Conservation (phyloP, 1,140 invertebrate species). For the Drosophila kikkawai region DNA sequence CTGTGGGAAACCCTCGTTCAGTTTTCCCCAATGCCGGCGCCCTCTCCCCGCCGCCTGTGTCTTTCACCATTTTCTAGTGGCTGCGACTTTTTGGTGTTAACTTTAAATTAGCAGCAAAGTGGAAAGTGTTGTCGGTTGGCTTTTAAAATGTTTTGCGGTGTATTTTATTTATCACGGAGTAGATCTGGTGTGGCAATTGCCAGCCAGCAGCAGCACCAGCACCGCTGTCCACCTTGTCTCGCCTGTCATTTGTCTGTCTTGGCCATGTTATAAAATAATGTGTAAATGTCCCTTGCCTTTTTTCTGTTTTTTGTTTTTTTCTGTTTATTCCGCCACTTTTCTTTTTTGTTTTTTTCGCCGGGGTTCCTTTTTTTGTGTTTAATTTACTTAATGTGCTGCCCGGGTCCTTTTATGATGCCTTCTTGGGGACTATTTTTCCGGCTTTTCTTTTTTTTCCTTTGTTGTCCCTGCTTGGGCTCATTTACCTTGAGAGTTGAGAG, state of each 20-base stretch:
- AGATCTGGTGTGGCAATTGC: constrained; percentile 66
- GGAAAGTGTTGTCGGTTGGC: constrained; percentile 83
- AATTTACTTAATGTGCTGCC: constrained; percentile 61
- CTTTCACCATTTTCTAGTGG: constrained; percentile 69
- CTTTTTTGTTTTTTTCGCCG: constrained; percentile 13
- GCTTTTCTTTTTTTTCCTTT: constrained; percentile 20
- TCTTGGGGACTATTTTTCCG: constrained; percentile 48
- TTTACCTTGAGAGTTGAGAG: constrained; percentile 33
- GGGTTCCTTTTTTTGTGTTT: constrained; percentile 34
- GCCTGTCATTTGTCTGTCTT: constrained; percentile 63
- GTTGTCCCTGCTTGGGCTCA: constrained; percentile 17
- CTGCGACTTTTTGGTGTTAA: constrained; percentile 77
- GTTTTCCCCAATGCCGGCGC: constrained; percentile 9
- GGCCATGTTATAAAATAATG: constrained; percentile 62
- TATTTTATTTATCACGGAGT: constrained; percentile 79
- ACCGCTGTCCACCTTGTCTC: constrained; percentile 36
- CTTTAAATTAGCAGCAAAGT: constrained; percentile 83
- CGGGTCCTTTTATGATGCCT: constrained; percentile 53
- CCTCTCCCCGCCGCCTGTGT: neutral
- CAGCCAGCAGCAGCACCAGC: neutral
- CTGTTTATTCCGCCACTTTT: constrained; percentile 30
- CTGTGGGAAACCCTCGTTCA: constrained; percentile 51
- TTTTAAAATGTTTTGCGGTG: constrained; percentile 82
- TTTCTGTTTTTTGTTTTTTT: constrained; percentile 11
- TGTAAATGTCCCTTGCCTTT: constrained; percentile 51